Evolutionary conservation across 2,888 invertebrate species (phyloP).

Genomic region (Tetrapedia diversipes): DNA sequence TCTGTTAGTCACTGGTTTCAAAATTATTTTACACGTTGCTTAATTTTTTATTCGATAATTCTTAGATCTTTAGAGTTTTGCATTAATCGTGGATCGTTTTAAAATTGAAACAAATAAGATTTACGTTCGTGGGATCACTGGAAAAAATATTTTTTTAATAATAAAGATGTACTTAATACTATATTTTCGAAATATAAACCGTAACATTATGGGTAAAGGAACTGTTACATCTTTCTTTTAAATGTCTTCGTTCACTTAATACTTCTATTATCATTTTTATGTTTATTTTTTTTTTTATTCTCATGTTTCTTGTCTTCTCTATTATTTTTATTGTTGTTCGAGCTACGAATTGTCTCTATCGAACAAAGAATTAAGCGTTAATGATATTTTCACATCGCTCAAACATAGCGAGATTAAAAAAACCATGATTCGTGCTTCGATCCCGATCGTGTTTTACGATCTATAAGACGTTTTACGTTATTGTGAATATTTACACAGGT

Average conservation of each 20-base stretch:
- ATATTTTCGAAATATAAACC: too few species aligned
- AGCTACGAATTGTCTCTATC: slow-evolving; percentile 4
- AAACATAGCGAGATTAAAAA: slow-evolving; percentile 1
- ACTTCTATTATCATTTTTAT: background rate
- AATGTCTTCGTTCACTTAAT: background rate
- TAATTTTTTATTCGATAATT: slow-evolving; percentile 27
- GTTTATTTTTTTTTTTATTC: background rate
- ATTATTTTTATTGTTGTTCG: background rate
- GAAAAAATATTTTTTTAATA: too few species aligned
- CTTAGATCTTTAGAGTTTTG: background rate
- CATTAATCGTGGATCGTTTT: background rate
- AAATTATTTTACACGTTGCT: slow-evolving; percentile 12
- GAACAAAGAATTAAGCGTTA: slow-evolving; percentile 22
- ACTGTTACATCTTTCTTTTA: background rate
- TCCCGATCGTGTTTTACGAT: slow-evolving; percentile 12
- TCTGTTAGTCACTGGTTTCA: slow-evolving; percentile 18
- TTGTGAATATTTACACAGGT: slow-evolving; percentile 42
- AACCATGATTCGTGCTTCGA: slow-evolving; percentile 8
- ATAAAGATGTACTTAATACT: too few species aligned
- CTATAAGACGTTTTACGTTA: slow-evolving; percentile 5
- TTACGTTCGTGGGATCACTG: too few species aligned
- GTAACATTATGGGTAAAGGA: background rate
- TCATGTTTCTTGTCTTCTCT: background rate
- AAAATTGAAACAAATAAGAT: too few species aligned
- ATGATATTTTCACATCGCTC: background rate